Conservation (phyloP, 2,797 vertebrate genomes). For the Eutrigla gurnardus region DNA sequence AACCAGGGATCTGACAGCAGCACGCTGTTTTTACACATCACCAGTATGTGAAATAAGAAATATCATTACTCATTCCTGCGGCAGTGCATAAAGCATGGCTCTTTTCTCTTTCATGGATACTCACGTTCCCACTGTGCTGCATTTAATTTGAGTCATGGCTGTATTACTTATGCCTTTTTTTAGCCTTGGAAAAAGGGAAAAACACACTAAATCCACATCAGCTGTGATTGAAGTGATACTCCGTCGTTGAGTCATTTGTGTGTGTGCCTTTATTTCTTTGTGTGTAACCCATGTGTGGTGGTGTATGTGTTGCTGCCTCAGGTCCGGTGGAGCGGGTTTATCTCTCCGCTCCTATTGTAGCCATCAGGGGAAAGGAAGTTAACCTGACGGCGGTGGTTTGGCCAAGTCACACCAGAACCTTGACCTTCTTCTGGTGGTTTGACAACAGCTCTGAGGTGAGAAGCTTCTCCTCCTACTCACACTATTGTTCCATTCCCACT, state of each 20-base stretch:
- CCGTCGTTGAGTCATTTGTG: slow-evolving; percentile 24
- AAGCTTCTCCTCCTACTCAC: slow-evolving; percentile 35
- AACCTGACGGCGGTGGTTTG: slow-evolving; percentile 95
- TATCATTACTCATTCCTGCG: slow-evolving; percentile 62
- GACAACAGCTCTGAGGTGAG: slow-evolving; percentile 95
- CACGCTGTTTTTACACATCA: slow-evolving; percentile 93
- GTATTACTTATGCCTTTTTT: slow-evolving; percentile 47
- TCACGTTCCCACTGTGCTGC: slow-evolving; percentile 45
- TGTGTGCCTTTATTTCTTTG: slow-evolving; percentile 31
- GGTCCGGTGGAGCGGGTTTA: slow-evolving; percentile 94
- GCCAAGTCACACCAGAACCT: slow-evolving; percentile 92
- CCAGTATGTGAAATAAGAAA: slow-evolving; percentile 88
- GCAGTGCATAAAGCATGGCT: slow-evolving; percentile 47
- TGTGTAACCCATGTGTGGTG: slow-evolving; percentile 29
- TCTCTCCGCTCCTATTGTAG: slow-evolving; percentile 91
- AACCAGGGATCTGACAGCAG: slow-evolving; percentile 91
- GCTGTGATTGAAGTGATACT: slow-evolving; percentile 17
- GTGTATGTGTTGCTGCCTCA: slow-evolving; percentile 67
- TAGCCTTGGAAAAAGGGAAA: slow-evolving; percentile 44
- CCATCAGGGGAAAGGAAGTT: slow-evolving; percentile 89
- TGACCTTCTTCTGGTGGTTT: slow-evolving; percentile 99
- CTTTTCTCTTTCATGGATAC: slow-evolving; percentile 53
- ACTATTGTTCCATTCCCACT: slow-evolving; percentile 17
- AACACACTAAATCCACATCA: slow-evolving; percentile 46
- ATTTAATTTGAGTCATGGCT: slow-evolving; percentile 60